Evolutionary conservation across 2,113 vertebrate genomes (phyloP).

Genomic region (Limanda limanda): DNA sequence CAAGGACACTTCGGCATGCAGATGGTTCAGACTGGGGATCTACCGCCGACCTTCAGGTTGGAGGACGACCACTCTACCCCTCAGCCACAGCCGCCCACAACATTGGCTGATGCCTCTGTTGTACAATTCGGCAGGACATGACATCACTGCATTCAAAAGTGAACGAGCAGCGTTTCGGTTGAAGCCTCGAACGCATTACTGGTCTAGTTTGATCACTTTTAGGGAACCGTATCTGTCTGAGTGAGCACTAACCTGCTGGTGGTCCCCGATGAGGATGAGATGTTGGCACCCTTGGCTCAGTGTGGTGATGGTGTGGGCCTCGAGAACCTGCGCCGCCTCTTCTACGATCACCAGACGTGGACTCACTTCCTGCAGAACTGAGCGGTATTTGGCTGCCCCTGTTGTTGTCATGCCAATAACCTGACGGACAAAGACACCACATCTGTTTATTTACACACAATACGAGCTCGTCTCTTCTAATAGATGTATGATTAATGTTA

Average conservation of each 20-base stretch:
- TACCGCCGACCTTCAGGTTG: no score
- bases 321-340: slow-evolving; percentile 95
- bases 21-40: no score
- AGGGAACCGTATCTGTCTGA: no score
- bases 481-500: neutral
- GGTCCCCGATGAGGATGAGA: slow-evolving; percentile 97
- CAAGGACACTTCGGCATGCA: no score
- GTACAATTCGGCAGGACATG: no score
- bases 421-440: slow-evolving; percentile 13
- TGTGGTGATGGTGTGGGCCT: slow-evolving; percentile 94
- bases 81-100: no score
- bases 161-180: neutral
- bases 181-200: neutral
- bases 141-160: neutral
- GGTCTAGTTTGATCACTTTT: no score
- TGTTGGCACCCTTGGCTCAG: slow-evolving; percentile 91
- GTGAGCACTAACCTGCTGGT: slow-evolving; percentile 88
- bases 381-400: slow-evolving; percentile 92
- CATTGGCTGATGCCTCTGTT: no score
- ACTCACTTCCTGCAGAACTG: slow-evolving; percentile 86
- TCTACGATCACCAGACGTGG: slow-evolving; percentile 91
- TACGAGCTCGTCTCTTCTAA: neutral
- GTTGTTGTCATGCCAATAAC: slow-evolving; percentile 98
- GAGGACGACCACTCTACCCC: no score
- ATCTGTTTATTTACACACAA: slow-evolving; percentile 12